These are phyloP conservation scores for Diogma glabrata DNA, from an alignment of 2,888 invertebrate genomes.

Conservation along the genomic window DNA sequence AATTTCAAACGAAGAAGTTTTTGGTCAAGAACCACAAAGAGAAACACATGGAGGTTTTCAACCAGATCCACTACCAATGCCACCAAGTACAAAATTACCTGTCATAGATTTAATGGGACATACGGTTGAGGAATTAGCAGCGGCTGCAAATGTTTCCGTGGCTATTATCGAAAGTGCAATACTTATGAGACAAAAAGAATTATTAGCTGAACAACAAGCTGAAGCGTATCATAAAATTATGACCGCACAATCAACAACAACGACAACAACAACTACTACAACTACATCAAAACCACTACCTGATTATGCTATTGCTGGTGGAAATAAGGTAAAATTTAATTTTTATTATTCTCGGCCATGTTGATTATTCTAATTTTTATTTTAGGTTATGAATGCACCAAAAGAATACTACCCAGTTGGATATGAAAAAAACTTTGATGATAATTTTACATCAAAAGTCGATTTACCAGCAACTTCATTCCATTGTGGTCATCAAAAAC, in stretches of 20 bases:
- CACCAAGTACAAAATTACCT: slow-evolving; percentile 22
- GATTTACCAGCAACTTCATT: slow-evolving; percentile 75
- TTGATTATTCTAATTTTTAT: background rate
- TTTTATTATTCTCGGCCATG: background rate
- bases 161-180: slow-evolving; percentile 68
- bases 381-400: slow-evolving; percentile 73
- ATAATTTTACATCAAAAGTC: slow-evolving; percentile 73
- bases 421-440: slow-evolving; percentile 82
- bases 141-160: slow-evolving; percentile 66
- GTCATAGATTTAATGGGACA: slow-evolving; percentile 32
- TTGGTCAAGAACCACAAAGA: slow-evolving; percentile 12
- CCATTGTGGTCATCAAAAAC: slow-evolving; percentile 78
- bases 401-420: slow-evolving; percentile 79
- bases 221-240: slow-evolving; percentile 19
- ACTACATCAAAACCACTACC: slow-evolving; percentile 16
- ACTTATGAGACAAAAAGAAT: slow-evolving; percentile 54
- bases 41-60: slow-evolving; percentile 23
- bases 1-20: slow-evolving; percentile 37
- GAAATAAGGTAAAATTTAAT: slow-evolving; percentile 25
- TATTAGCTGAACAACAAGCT: slow-evolving; percentile 43
- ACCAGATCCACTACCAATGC: slow-evolving; percentile 24
- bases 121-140: slow-evolving; percentile 43
- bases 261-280: slow-evolving; percentile 26
- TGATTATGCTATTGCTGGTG: slow-evolving; percentile 13
- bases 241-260: slow-evolving; percentile 34